Conservation (phyloP, 1,140 invertebrate genomes). For the Drosophila kepulauana region DNA sequence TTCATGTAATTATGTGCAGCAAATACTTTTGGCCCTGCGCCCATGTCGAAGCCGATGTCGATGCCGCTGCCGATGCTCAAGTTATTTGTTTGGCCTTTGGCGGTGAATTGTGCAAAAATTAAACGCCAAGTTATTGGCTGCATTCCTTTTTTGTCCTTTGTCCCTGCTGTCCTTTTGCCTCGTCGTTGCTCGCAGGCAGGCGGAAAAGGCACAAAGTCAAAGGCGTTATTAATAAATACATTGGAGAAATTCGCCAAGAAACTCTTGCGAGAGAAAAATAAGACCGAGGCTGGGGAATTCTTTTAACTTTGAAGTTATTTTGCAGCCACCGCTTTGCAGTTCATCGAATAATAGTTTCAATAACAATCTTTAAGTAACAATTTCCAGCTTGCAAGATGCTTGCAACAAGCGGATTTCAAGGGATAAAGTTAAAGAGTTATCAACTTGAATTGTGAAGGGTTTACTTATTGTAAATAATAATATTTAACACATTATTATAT, state of each 20-base stretch:
- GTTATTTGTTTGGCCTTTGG: conserved; percentile 53
- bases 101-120: conserved; percentile 43
- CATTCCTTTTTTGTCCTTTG: conserved; percentile 41
- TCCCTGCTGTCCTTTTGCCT: conserved; percentile 3
- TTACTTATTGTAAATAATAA: no score
- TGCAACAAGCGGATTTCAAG: background rate
- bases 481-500: no score
- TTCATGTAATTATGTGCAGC: conserved; percentile 51
- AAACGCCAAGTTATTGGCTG: conserved; percentile 51
- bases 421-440: background rate
- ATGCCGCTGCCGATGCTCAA: conserved; percentile 13
- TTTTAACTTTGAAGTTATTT: conserved; percentile 22
- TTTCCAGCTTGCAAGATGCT: background rate
- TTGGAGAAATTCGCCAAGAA: conserved; percentile 8
- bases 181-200: conserved; percentile 28
- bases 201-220: conserved; percentile 53
- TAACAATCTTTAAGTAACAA: background rate
- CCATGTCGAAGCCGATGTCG: no score
- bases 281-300: background rate
- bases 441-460: background rate
- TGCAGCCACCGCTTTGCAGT: background rate
- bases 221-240: conserved; percentile 70
- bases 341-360: conserved; percentile 10
- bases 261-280: conserved; percentile 7
- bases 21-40: conserved; percentile 35